Percentiles rank a stretch among this genome's conserved stretches.
Evolutionary conservation across 2,797 vertebrate genomes (phyloP).

Genomic region (Cyclopterus lumpus): DNA sequence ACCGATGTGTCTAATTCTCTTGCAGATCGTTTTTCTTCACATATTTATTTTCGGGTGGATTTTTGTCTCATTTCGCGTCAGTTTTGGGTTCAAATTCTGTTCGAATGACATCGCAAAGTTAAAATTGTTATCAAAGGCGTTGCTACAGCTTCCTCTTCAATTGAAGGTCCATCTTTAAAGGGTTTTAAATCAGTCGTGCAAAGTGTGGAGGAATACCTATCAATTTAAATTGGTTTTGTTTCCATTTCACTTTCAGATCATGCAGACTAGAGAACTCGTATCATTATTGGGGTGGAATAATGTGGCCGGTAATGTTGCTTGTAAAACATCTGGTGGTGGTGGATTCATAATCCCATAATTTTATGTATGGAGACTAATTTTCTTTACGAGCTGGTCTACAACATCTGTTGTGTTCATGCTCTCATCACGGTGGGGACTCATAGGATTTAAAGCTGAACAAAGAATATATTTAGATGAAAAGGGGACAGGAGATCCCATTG

Average conservation of each 20-base stretch:
- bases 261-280: background rate
- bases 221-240: background rate
- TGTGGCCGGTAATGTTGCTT: background rate
- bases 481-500: background rate
- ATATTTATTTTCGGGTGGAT: background rate
- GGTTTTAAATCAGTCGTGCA: background rate
- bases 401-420: slow-evolving; percentile 9
- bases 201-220: background rate
- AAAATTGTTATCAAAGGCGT: background rate
- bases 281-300: background rate
- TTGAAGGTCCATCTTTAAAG: background rate
- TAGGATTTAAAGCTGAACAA: background rate
- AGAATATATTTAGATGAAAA: background rate
- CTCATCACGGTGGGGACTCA: background rate
- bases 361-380: slow-evolving; percentile 19
- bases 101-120: background rate
- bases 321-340: slow-evolving; percentile 13
- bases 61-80: background rate
- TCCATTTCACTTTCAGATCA: background rate
- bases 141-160: background rate
- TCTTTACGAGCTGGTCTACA: background rate
- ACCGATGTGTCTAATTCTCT: slow-evolving; percentile 6
- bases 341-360: slow-evolving; percentile 16
- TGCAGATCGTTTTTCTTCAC: background rate
- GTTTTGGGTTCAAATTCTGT: background rate